These are phyloP conservation scores for Chymomyza caudatula DNA, from an alignment of 2,888 invertebrate species.

Conservation along the genomic window DNA sequence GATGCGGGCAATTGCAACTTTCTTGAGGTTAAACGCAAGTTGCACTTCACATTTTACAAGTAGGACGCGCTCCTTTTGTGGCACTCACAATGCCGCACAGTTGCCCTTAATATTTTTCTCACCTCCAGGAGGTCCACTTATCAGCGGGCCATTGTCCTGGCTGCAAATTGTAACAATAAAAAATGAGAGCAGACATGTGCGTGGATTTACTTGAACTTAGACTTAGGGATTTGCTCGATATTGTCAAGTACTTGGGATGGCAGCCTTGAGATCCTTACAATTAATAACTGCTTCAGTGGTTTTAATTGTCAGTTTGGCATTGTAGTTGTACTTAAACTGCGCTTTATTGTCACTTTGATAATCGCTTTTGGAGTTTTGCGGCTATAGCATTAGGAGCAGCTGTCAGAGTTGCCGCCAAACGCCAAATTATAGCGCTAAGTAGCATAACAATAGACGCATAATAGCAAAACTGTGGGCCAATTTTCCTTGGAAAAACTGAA, in stretches of 20 bases:
- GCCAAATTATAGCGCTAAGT: conserved; percentile 63
- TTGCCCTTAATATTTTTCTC: conserved; percentile 73
- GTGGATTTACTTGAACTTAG: conserved; percentile 54
- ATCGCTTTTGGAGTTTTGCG: conserved; percentile 34
- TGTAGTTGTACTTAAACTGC: conserved; percentile 25
- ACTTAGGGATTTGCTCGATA: conserved; percentile 45
- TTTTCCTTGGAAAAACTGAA: conserved; percentile 49
- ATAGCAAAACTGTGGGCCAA: conserved; percentile 18
- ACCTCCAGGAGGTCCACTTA: conserved; percentile 78
- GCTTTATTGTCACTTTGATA: conserved; percentile 36
- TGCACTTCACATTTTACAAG: conserved; percentile 47
- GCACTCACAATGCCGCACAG: conserved; percentile 21
- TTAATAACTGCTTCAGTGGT: conserved; percentile 55
- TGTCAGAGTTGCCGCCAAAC: conserved; percentile 38
- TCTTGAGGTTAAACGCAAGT: conserved; percentile 74
- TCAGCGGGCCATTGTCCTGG: conserved; percentile 54
- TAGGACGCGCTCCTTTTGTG: conserved; percentile 31
- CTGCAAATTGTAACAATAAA: conserved; percentile 58
- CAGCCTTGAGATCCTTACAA: conserved; percentile 21
- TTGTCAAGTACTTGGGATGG: conserved; percentile 52
- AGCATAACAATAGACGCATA: conserved; percentile 48
- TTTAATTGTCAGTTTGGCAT: conserved; percentile 38
- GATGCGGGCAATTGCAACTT: conserved; percentile 70
- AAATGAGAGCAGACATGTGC: conserved; percentile 29
- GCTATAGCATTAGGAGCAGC: conserved; percentile 19